Base-by-base conservation (phyloP, 2,888 invertebrate species). In the Zelleria hepariella region DNA sequence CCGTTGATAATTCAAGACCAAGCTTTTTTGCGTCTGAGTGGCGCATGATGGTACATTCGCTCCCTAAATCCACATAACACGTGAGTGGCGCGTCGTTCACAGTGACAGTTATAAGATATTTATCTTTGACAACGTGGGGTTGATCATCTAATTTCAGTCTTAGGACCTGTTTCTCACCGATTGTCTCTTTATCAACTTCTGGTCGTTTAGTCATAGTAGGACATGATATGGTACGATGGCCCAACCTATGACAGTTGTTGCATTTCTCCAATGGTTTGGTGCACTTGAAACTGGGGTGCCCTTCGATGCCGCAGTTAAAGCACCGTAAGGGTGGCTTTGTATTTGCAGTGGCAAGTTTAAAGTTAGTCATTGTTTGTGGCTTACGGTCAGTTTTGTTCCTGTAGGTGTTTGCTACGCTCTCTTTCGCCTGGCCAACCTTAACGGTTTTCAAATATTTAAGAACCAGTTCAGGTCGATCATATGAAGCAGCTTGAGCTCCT, bases 401-500 rank as follows among this genome's bases (percentile, higher is more conserved):
- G 21, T 10, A 5, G 10, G n/a, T 4, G 3, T 21, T 23, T 26
- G 26, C 7, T 20, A 18, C 2, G 4, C 20, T 5, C 20, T 20
- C 8, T 20, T 21, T 51, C 23, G 5, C 21, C 3, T 51, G 8
- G 5, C 49, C 55, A 3, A 52, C 21, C n/a, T 64, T 64, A 21
- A 66, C 58, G 0, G 62, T 60, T 53, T 58, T 60, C 32, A 65
- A 63, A 59, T 64, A 66, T 27, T 60, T 61, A 2, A 67, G 5
- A 5, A 66, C 61, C 7, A 63, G 52, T 58, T 65, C 66, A 0
- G 66, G 66, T 27, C 60, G 57, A 0, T 7, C 7, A 48, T 63
- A 67, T 25, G 59, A 58, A 3, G 62, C 65, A 3, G 67, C 67
- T 24, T 67, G 61, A 4, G 66, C 66, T 4, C 66, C 63, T 25